Evolutionary conservation across 2,888 invertebrate species (phyloP), one percentile per base, ranked within the genome.

Genomic region (Philereme vetulata): DNA sequence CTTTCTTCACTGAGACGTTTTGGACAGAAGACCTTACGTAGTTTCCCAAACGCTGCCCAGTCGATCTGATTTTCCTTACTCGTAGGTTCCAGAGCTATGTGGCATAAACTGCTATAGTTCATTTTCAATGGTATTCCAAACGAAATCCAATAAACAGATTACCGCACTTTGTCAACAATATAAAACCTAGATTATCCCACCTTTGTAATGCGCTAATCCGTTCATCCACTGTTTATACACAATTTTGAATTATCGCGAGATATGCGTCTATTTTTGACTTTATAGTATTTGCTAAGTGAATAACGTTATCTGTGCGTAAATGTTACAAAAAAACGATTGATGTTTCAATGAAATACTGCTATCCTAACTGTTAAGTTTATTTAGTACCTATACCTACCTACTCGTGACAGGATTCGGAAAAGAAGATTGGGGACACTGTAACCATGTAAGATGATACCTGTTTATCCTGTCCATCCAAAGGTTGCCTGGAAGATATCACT

Each of bases 151-250:
- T 58, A 55, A 58, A 54, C 54, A 44, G 56, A 57, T 62, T 59
- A 65, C 49, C 43, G 48, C 34, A 40, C 48, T 51, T 62, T 57
- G 53, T 56, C 56, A 60, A 65, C 60, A 62, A 46, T 52, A 47
- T 64, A 62, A 66, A 56, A 53, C 67, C 38, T 55, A 59, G 65
- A 56, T 63, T 62, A 62, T 32, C 10, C 10, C 40, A 64, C 56
- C 60, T 67, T 64, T 66, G 42, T 52, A 34, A 43, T 60, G 43
- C 42, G 10, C 8, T 45, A 58, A 64, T 71, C 50, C 49, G 32
- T 36, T 38, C 49, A 60, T 52, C 52, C 43, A 45, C 35, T 36
- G 52, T 62, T 53, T 60, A 40, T 56, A 21, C 44, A 35, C 21
- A 21, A 21, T 33, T 58, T 53, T n/a, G 49, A 60, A 54, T 54